phyloP scores from a whole-genome alignment of 2,888 invertebrate genomes.

The Chrysina gloriosa region DNA sequence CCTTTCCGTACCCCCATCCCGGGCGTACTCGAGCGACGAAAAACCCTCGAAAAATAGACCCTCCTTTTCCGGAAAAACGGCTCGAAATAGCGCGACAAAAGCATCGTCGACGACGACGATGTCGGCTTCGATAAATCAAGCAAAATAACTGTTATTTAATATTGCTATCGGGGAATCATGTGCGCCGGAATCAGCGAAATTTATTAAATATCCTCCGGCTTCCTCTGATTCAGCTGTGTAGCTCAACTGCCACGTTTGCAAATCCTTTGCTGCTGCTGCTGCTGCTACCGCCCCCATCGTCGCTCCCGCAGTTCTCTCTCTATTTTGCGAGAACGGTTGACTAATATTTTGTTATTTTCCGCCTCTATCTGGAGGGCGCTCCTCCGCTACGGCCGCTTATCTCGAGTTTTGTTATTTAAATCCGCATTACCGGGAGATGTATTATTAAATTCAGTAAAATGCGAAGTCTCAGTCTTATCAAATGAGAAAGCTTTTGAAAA shows the following conservation, averaged over 20 bases:
- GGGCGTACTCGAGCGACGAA: background rate
- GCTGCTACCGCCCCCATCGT: too few relatives aligned
- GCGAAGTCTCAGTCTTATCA: too few relatives aligned
- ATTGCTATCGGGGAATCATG: slow-evolving; percentile 13
- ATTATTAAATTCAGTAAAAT: too few relatives aligned
- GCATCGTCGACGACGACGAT: background rate
- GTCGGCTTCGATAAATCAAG: slow-evolving; percentile 20
- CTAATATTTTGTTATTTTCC: too few relatives aligned
- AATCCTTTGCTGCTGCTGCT: too few relatives aligned
- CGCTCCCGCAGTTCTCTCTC: too few relatives aligned
- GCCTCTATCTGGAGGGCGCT: too few relatives aligned
- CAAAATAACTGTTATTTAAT: slow-evolving; percentile 28
- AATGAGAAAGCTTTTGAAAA: too few relatives aligned
- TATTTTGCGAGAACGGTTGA: too few relatives aligned
- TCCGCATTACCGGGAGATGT: too few relatives aligned
- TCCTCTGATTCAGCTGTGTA: background rate
- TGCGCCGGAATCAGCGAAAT: slow-evolving; percentile 29
- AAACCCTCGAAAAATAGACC: background rate
- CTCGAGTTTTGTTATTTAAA: too few relatives aligned
- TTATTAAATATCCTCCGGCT: slow-evolving; percentile 28
- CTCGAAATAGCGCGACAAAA: background rate
- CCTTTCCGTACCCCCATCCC: background rate
- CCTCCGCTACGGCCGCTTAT: too few relatives aligned
- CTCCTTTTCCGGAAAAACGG: background rate
- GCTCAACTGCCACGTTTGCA: background rate